These are phyloP conservation scores for Phrynocephalus forsythii DNA, from an alignment of 2,797 vertebrate species.

Conservation along the genomic window DNA sequence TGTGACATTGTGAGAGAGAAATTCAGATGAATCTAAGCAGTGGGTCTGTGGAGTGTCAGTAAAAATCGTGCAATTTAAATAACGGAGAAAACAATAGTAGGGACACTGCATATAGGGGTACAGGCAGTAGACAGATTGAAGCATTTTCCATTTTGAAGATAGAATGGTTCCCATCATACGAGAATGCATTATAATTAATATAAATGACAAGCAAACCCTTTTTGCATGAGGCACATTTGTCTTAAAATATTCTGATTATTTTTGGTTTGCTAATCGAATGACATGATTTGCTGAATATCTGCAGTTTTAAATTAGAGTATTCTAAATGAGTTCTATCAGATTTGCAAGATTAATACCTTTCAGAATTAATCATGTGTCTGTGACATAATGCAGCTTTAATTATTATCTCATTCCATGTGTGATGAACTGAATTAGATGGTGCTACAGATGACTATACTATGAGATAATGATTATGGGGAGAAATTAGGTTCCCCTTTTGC, in stretches of 20 bases:
- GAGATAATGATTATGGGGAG: conserved; percentile 13
- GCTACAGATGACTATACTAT: conserved; percentile 11
- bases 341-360: conserved; percentile 36
- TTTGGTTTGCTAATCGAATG: conserved; percentile 9
- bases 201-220: background rate
- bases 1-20: background rate
- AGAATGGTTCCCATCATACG: background rate
- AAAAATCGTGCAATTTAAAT: background rate
- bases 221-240: conserved; percentile 9
- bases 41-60: background rate
- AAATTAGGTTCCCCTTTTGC: conserved; percentile 30
- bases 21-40: background rate
- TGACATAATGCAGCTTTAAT: conserved; percentile 44
- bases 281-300: conserved; percentile 27
- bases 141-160: conserved; percentile 13
- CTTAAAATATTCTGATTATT: conserved; percentile 26
- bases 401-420: conserved; percentile 25
- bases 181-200: background rate
- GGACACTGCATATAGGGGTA: background rate
- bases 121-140: background rate
- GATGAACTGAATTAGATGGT: conserved; percentile 22
- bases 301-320: conserved; percentile 27
- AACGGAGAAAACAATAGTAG: background rate
- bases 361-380: conserved; percentile 4
- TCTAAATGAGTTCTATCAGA: conserved; percentile 32